A percentile compares a stretch with the other conserved stretches of the same genome.
Conservation (phyloP, 1,140 invertebrate genomes). For the Danaus melanippus region DNA sequence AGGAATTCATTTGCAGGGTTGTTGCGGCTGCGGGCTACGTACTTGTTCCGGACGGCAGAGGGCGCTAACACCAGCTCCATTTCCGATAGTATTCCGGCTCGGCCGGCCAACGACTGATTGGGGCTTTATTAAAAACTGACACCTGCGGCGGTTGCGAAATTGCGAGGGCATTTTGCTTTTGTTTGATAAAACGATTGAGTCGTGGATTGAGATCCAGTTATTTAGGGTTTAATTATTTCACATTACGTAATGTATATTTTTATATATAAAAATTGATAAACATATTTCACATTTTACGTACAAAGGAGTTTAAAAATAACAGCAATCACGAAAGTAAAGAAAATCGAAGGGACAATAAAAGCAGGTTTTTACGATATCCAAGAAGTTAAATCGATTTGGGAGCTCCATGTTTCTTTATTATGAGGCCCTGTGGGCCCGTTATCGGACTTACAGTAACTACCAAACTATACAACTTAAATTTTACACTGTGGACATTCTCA, state of each 20-base stretch:
- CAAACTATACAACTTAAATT: no score
- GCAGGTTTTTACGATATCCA: slow-evolving; percentile 19
- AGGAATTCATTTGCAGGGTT: slow-evolving; percentile 36
- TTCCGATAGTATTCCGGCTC: slow-evolving; percentile 43
- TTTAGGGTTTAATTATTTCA: no score
- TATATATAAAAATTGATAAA: no score
- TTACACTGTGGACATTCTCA: no score
- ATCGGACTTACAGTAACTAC: slow-evolving; percentile 4
- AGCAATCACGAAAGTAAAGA: slow-evolving; percentile 9
- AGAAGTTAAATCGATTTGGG: slow-evolving; percentile 42
- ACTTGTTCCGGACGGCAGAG: slow-evolving; percentile 13
- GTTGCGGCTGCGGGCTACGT: slow-evolving; percentile 7
- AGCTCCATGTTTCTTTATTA: slow-evolving; percentile 18
- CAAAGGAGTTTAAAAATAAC: neutral
- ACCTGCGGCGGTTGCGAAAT: slow-evolving; percentile 51
- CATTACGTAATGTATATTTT: no score
- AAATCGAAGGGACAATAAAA: slow-evolving; percentile 18
- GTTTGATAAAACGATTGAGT: neutral
- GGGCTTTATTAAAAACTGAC: slow-evolving; percentile 67
- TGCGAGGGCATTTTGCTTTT: slow-evolving; percentile 29
- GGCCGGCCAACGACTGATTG: slow-evolving; percentile 59
- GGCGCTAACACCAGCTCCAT: slow-evolving; percentile 44
- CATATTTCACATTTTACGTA: no score
- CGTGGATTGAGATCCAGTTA: neutral
- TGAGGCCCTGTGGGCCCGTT: slow-evolving; percentile 22